phyloP scores from a whole-genome alignment of 2,888 invertebrate genomes.

The Pedicia rivosa region DNA sequence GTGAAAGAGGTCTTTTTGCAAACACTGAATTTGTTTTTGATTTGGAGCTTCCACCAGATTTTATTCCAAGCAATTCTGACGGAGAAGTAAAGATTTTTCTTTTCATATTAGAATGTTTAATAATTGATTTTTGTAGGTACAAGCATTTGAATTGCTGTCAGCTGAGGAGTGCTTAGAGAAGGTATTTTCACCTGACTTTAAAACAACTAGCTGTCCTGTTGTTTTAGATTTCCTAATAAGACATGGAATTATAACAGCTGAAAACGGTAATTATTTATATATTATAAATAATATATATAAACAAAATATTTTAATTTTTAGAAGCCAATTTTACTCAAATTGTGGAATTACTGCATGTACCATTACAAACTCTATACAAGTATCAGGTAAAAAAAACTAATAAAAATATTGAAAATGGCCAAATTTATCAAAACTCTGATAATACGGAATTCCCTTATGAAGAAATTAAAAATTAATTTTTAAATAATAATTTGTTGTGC shows the following conservation, averaged over 20 bases:
- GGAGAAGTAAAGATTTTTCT: conserved; percentile 63
- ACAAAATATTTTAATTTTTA: conserved; percentile 34
- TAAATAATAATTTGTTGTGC: no score
- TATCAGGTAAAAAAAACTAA: conserved; percentile 31
- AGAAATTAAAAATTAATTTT: no score
- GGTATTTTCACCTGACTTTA: conserved; percentile 70
- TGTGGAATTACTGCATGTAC: conserved; percentile 75
- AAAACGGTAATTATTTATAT: conserved; percentile 53
- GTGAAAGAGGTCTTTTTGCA: conserved; percentile 82
- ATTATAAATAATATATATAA: not conserved
- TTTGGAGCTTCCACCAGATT: conserved; percentile 76
- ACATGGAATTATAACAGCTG: conserved; percentile 75
- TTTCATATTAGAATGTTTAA: no score
- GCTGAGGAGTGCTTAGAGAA: conserved; percentile 69
- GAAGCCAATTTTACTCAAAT: conserved; percentile 72
- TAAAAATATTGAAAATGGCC: conserved; percentile 16
- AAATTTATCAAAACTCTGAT: conserved; percentile 6
- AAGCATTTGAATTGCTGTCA: conserved; percentile 73
- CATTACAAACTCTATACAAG: conserved; percentile 67
- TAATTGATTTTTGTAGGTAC: conserved; percentile 29
- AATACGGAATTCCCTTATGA: no score
- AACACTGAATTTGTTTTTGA: conserved; percentile 92
- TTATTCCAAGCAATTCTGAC: conserved; percentile 82
- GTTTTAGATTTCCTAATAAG: conserved; percentile 84
- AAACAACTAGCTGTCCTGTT: conserved; percentile 86